Percentiles rank a stretch among this genome's conserved stretches.
phyloP scores from a whole-genome alignment of 2,113 vertebrate genomes.

The Arenaria interpres region DNA sequence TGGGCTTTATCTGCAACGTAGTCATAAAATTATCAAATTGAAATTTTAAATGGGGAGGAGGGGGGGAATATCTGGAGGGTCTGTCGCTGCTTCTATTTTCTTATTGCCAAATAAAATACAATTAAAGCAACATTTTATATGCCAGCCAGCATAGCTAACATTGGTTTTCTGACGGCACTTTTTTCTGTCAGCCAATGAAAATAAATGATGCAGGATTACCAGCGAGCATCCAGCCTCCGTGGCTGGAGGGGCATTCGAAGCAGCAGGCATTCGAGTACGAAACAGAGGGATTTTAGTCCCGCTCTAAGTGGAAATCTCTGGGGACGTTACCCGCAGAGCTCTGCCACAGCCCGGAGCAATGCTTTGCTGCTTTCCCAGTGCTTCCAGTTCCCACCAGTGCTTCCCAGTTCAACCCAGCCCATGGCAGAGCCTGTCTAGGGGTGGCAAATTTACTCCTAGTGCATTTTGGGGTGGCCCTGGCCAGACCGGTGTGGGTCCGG shows the following conservation, averaged over 20 bases:
- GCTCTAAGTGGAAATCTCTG: background rate
- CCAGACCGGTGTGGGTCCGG: rapidly evolving
- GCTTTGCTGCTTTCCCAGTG: background rate
- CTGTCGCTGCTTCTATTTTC: slow-evolving; percentile 25
- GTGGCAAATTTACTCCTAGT: background rate
- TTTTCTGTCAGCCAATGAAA: slow-evolving; percentile 46
- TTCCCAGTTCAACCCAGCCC: background rate
- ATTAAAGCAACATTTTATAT: slow-evolving; percentile 47
- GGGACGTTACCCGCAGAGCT: background rate
- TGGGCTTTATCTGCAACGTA: background rate
- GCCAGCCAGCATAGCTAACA: slow-evolving; percentile 18
- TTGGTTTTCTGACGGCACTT: slow-evolving; percentile 29
- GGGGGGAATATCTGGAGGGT: slow-evolving; percentile 19
- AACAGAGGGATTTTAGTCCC: slow-evolving; percentile 20
- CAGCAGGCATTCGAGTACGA: background rate
- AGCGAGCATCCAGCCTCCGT: slow-evolving; percentile 1
- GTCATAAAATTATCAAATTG: slow-evolving; percentile 54
- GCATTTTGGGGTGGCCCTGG: background rate
- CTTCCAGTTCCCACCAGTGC: background rate
- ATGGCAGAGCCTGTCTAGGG: background rate
- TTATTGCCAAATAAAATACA: slow-evolving; percentile 55
- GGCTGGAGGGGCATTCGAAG: slow-evolving; percentile 22
- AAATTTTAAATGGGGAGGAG: background rate
- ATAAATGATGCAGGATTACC: slow-evolving; percentile 22
- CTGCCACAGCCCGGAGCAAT: background rate